phyloP scores from a whole-genome alignment of 1,140 invertebrate species.

The Ceratosolen solmsi region DNA sequence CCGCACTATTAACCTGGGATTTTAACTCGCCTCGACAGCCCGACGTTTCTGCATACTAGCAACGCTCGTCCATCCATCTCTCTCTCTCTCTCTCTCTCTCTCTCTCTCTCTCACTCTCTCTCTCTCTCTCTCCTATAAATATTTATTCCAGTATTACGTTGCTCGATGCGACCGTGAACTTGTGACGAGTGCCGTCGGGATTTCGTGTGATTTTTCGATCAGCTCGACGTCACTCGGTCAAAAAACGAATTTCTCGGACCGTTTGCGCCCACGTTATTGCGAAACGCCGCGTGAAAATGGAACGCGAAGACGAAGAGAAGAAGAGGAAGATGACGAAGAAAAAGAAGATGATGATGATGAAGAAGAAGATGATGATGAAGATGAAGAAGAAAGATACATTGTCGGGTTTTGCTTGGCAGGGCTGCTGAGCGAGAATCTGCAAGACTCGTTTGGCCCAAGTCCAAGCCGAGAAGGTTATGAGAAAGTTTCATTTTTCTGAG shows the following conservation, averaged over 20 bases:
- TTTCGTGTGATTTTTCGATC: background rate
- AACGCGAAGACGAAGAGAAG: too few relatives aligned
- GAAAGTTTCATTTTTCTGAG: slow-evolving; percentile 24
- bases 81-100: too few relatives aligned
- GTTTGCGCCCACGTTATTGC: too few relatives aligned
- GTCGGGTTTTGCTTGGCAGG: too few relatives aligned
- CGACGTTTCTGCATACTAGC: too few relatives aligned
- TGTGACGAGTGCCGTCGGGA: background rate
- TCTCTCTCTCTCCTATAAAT: background rate
- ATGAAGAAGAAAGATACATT: too few relatives aligned
- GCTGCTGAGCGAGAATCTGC: background rate
- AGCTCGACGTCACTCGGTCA: background rate
- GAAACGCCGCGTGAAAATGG: background rate
- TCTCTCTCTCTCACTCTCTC: too few relatives aligned
- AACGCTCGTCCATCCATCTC: too few relatives aligned
- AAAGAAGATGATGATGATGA: too few relatives aligned
- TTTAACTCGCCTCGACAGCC: too few relatives aligned
- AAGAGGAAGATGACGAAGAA: background rate
- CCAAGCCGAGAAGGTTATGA: slow-evolving; percentile 3
- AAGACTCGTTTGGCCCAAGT: slow-evolving; percentile 5
- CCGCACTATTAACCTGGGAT: too few relatives aligned
- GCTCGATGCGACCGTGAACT: background rate
- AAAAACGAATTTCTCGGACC: background rate
- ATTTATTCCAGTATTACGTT: background rate
- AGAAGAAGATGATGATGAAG: too few relatives aligned